These are phyloP conservation scores for Hypothenemus hampei DNA, from an alignment of 1,140 invertebrate genomes.

Conservation along the genomic window DNA sequence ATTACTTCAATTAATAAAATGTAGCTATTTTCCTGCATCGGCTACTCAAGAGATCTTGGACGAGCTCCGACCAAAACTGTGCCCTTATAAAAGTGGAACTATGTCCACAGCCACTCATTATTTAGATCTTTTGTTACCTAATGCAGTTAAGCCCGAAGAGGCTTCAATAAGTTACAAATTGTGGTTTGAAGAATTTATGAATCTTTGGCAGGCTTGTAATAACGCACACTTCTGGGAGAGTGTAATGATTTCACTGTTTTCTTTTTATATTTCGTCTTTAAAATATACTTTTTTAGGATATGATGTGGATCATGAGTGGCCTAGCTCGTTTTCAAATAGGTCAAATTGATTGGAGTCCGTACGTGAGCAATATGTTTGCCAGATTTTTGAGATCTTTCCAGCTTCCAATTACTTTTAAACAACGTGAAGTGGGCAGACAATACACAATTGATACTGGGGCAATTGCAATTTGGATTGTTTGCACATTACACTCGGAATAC, in stretches of 20 bases:
- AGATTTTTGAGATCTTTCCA: constrained; percentile 71
- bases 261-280: not conserved
- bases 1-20: not conserved
- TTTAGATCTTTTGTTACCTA: constrained; percentile 74
- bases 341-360: constrained; percentile 81
- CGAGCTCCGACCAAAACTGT: constrained; percentile 71
- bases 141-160: constrained; percentile 58
- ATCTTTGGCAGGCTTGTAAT: constrained; percentile 69
- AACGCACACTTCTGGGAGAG: constrained; percentile 67
- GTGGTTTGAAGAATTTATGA: constrained; percentile 82
- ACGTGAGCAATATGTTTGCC: constrained; percentile 77
- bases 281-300: constrained; percentile 49
- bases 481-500: constrained; percentile 53
- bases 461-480: constrained; percentile 67
- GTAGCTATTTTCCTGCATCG: constrained; percentile 66
- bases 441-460: constrained; percentile 54
- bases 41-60: constrained; percentile 86
- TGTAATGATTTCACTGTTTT: constrained; percentile 56
- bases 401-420: constrained; percentile 72
- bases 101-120: constrained; percentile 58
- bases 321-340: constrained; percentile 74
- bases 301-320: constrained; percentile 69
- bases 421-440: constrained; percentile 44
- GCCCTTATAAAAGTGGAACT: constrained; percentile 59
- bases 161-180: constrained; percentile 63